Base-by-base conservation (phyloP, 2,888 invertebrate genomes). In the Belgica antarctica region DNA sequence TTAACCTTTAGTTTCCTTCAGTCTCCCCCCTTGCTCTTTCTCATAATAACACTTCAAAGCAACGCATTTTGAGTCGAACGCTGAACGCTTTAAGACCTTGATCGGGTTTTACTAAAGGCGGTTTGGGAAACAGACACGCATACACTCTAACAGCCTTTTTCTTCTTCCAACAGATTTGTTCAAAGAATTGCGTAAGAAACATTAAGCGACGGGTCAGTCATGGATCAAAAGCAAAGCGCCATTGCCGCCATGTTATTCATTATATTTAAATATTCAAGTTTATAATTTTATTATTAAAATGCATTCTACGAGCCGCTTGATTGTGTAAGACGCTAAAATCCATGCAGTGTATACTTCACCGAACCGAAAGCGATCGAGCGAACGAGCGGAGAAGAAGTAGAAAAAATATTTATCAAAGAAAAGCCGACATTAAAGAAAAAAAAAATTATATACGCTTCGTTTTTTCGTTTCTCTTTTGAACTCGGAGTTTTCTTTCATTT, bases 201-300 rank as follows among this genome's bases (percentile, higher is more conserved):
- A 31, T 4, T 22, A 4, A 4, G 52, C 52, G 52, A 52, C 52
- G 52, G 52, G 52, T 52, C 52, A 52, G 52, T 15, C 10, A 2
- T 52, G n/a, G 52, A 52, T 19, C 52, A 52, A 52, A 52, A 52
- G 19, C 17, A 52, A 52, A 52, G 22, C 52, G 52, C 52, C 52
- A 22, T 2, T 22, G 12, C 22, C 52, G 52, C 22, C 17, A 52
- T 17, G 52, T 4, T n/a, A n/a, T 59, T 59, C 25, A 59, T 59
- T 59, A 59, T 59, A n/a, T n/a, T n/a, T n/a, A n/a, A n/a, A n/a
- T 59, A 59, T 59, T 59, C 59, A 59, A 25, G 59, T 24, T 52
- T 27, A 27, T 59, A 59, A 27, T 27, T 59, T 59, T 59, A 27
- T 59, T 59, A 27, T 59, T 59, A 59, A 59, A 59, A 59, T 59